Conservation (phyloP, 2,888 invertebrate species). For the Apocheima hispidaria region DNA sequence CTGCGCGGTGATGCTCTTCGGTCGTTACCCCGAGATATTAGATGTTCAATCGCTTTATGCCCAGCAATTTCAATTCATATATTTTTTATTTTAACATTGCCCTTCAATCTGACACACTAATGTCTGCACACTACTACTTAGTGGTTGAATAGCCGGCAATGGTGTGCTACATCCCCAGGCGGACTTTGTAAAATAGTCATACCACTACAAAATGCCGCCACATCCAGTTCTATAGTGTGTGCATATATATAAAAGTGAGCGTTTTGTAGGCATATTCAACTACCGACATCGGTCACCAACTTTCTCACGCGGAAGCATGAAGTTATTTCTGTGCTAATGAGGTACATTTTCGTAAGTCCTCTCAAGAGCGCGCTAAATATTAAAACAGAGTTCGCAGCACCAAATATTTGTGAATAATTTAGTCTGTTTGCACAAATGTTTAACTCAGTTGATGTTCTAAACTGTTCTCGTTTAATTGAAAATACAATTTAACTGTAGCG, state of each 20-base stretch:
- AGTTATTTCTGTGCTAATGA: not conserved
- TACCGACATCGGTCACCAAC: not conserved
- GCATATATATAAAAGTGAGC: no score
- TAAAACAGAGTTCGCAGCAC: not conserved
- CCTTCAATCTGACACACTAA: no score
- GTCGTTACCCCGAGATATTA: no score
- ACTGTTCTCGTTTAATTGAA: not conserved
- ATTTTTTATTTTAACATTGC: no score
- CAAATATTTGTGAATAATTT: slow-evolving; percentile 24
- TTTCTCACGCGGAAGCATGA: slow-evolving; percentile 9
- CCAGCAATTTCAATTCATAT: no score
- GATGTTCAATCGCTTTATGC: no score
- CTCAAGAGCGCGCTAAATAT: slow-evolving; percentile 3
- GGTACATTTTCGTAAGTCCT: slow-evolving; percentile 1
- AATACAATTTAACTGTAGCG: not conserved
- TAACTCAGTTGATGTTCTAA: not conserved
- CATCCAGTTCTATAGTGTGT: not conserved
- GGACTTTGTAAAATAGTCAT: no score
- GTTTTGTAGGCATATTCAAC: not conserved
- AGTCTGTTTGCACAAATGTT: slow-evolving; percentile 28
- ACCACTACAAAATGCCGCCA: no score
- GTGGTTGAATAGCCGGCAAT: no score
- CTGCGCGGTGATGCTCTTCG: no score
- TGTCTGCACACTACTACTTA: no score
- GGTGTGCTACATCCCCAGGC: no score